Conservation (phyloP, 2,113 vertebrate species). For the Hippopotamus amphibius region DNA sequence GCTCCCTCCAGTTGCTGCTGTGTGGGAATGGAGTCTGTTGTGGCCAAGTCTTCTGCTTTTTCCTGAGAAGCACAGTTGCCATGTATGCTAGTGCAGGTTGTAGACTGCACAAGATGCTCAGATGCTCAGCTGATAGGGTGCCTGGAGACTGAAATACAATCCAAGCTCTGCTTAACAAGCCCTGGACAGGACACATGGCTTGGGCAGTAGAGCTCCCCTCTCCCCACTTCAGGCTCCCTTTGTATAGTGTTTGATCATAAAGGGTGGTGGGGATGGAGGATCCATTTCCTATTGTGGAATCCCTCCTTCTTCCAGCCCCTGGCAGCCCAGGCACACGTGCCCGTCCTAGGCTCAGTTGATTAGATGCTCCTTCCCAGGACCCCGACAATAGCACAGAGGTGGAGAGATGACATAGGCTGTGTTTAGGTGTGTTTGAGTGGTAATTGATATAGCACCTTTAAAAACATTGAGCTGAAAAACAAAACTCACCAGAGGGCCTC, state of each 20-base stretch:
- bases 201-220: neutral
- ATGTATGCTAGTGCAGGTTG: neutral
- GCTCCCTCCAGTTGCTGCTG: neutral
- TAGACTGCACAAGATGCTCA: neutral
- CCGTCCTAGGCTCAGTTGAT: neutral
- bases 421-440: neutral
- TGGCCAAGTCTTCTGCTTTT: neutral
- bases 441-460: neutral
- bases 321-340: too few species aligned
- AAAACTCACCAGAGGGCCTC: neutral
- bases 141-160: neutral
- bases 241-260: neutral
- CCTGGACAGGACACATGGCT: neutral
- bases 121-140: neutral
- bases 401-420: too few species aligned
- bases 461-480: neutral
- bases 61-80: neutral
- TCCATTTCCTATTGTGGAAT: neutral
- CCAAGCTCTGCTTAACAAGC: neutral
- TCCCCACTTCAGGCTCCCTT: neutral
- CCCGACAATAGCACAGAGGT: neutral
- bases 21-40: accelerated
- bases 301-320: neutral
- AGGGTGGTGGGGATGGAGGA: neutral
- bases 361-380: neutral